Evolutionary conservation across 2,888 invertebrate genomes (phyloP), one percentile per base, ranked within the genome.

Genomic region (Thumatha senex): DNA sequence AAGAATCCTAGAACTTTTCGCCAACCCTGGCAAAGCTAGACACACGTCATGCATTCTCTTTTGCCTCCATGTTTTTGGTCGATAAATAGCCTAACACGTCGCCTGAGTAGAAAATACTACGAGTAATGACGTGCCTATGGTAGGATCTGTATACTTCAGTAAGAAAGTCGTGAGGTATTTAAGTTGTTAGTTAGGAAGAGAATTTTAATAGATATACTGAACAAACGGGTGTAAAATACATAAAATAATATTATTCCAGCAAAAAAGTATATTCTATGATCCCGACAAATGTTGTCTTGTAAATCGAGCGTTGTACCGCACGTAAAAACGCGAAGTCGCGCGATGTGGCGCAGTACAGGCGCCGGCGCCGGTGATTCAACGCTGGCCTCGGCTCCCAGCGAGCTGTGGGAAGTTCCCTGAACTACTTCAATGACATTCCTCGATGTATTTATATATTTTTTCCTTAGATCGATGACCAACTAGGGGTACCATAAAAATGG

Each of bases 241-340:
- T 14, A 10, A 4, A 36, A 14, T 14, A 10, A 0, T 39, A 39
- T 7, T 15, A 18, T 52, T 36, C 11, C 35, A 24, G 36, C 11
- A 36, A 24, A 36, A 24, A 24, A 11, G 9, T 29, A 34, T 10
- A 39, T 12, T 12, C 33, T 33, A 51, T 59, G 51, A 51, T 48
- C 58, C 69, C 63, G 73, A 52, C 61, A 52, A 50, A 58, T 56
- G 55, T 46, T 42, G n/a, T 7, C 70, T 80, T 80, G 81, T 84
- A 69, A 78, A 85, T 83, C 82, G 51, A 52, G 45, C 14, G 13
- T 38, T 36, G 46, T 8, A 11, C 31, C 2, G 9, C 31, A 31
- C 18, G 39, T 67, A 83, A 85, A 84, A 84, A 82, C 79, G 73
- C 76, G 76, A 75, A 81, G 76, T 59, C 75, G 66, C 43, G 38